Evolutionary conservation across 2,113 vertebrate genomes (phyloP).

Genomic region (Copsychus sechellarum): DNA sequence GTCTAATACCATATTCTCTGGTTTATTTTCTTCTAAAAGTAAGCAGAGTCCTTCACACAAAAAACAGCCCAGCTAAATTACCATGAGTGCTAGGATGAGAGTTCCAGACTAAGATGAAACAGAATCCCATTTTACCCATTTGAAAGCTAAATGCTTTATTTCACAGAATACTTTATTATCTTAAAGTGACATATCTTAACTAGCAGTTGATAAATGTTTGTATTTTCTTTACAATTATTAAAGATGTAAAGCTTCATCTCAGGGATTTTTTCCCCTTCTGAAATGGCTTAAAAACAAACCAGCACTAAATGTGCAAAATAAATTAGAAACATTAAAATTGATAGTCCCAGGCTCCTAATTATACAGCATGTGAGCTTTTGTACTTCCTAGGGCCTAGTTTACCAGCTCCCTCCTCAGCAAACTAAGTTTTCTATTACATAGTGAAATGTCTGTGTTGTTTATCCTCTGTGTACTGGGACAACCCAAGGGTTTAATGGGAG

Average conservation of each 20-base stretch:
- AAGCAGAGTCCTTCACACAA: neutral
- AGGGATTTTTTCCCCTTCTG: neutral
- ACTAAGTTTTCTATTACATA: neutral
- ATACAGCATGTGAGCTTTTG: neutral
- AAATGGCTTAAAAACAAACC: neutral
- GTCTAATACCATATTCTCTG: neutral
- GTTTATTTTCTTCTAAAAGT: neutral
- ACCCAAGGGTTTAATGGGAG: neutral
- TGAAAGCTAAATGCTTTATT: neutral
- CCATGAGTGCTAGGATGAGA: neutral
- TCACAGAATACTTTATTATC: neutral
- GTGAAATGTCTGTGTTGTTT: neutral
- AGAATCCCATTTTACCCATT: neutral
- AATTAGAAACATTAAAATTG: neutral
- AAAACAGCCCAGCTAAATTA: neutral
- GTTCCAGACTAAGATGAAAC: neutral
- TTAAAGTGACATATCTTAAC: neutral
- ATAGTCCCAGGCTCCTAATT: neutral
- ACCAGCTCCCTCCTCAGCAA: neutral
- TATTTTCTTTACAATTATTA: neutral
- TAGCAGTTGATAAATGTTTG: neutral
- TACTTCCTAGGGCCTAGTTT: neutral
- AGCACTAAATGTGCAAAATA: neutral
- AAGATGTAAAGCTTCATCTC: neutral
- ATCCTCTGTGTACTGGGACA: neutral